A percentile compares a stretch with the other conserved stretches of the same genome.
Evolutionary conservation across 2,888 invertebrate species (phyloP).

Genomic region (Tachina lurida): DNA sequence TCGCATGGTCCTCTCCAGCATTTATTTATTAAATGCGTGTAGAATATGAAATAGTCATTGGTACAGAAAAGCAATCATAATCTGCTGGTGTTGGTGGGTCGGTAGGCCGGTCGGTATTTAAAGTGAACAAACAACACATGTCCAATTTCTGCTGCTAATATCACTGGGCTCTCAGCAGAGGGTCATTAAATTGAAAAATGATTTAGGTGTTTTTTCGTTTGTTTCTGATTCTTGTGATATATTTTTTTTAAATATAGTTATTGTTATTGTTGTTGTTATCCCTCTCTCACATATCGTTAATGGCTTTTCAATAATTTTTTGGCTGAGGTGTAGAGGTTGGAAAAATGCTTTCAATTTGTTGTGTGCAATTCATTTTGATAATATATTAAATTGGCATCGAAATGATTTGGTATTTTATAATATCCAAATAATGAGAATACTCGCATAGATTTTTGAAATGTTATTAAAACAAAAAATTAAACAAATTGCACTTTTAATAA

Average conservation of each 20-base stretch:
- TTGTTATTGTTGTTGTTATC: constrained; percentile 11
- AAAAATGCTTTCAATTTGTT: constrained; percentile 11
- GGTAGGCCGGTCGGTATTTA: background rate
- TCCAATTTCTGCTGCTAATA: constrained; percentile 50
- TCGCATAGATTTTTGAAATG: background rate
- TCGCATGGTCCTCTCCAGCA: constrained; percentile 1
- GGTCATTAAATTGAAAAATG: constrained; percentile 80
- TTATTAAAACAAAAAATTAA: constrained; percentile 1
- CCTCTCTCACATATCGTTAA: constrained; percentile 40
- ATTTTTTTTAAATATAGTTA: too few relatives aligned
- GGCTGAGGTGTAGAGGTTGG: background rate
- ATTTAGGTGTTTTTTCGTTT: constrained; percentile 74
- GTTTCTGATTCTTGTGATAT: background rate
- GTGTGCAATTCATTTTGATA: constrained; percentile 9
- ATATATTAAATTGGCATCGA: constrained; percentile 29
- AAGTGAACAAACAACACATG: constrained; percentile 45
- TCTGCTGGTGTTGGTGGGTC: constrained; percentile 36
- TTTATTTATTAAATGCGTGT: constrained; percentile 42
- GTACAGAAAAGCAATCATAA: constrained; percentile 41
- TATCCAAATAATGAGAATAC: background rate
- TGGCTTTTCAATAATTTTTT: constrained; percentile 46
- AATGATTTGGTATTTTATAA: constrained; percentile 6
- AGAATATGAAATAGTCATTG: background rate
- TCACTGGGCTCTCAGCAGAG: constrained; percentile 44
- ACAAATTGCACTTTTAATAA: background rate